Conservation (phyloP, 2,113 vertebrate genomes). For the Hippocampus comes region DNA sequence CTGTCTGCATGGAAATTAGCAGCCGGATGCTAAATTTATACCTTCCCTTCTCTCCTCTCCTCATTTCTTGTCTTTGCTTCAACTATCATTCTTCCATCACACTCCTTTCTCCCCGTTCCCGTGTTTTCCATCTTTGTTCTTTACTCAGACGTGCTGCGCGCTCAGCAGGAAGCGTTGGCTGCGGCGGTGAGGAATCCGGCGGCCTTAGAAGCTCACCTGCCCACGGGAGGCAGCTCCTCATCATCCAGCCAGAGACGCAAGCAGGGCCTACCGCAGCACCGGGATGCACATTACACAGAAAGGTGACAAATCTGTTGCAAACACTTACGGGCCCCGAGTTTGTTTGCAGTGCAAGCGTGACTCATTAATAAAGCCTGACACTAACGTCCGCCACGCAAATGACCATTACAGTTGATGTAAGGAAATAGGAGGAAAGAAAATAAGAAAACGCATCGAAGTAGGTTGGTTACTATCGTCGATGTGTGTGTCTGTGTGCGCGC, state of each 20-base stretch:
- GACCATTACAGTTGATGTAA: slow-evolving; percentile 10
- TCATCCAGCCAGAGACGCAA: slow-evolving; percentile 86
- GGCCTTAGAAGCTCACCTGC: slow-evolving; percentile 86
- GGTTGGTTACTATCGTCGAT: slow-evolving; percentile 3
- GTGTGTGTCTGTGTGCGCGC: slow-evolving; percentile 48
- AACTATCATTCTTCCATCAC: slow-evolving; percentile 29
- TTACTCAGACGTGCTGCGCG: slow-evolving; percentile 82
- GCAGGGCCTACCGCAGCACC: slow-evolving; percentile 87
- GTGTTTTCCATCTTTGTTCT: not conserved
- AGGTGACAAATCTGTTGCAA: slow-evolving; percentile 71
- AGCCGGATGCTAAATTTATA: slow-evolving; percentile 31
- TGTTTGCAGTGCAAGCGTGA: slow-evolving; percentile 15
- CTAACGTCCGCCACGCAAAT: slow-evolving; percentile 15
- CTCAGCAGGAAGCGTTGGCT: slow-evolving; percentile 83
- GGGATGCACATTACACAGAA: slow-evolving; percentile 86
- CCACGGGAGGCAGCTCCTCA: slow-evolving; percentile 75
- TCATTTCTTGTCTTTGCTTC: not conserved
- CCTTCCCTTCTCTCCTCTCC: not conserved
- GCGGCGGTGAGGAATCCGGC: slow-evolving; percentile 78
- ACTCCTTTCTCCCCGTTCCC: slow-evolving; percentile 4
- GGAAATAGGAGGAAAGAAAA: slow-evolving; percentile 16
- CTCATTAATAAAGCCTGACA: slow-evolving; percentile 33
- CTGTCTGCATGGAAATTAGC: not conserved
- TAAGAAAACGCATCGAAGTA: slow-evolving; percentile 1
- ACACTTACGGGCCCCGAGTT: not conserved